Evolutionary conservation across 2,888 invertebrate species (phyloP).

Genomic region (Leucania comma): DNA sequence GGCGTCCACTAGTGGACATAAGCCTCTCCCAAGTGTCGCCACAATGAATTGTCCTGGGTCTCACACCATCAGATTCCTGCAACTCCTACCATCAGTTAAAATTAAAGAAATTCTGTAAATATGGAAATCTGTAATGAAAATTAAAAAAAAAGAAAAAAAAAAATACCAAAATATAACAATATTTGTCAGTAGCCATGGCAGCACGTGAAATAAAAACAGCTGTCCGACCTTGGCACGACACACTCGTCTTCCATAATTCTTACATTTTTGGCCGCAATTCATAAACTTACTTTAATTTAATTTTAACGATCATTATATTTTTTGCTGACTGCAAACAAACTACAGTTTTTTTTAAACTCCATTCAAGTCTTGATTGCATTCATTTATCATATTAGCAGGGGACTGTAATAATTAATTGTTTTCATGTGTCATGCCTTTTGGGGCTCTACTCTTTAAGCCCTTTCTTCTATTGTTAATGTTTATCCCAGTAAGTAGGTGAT

Average conservation of each 20-base stretch:
- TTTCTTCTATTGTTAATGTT: constrained; percentile 12
- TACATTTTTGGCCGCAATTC: constrained; percentile 35
- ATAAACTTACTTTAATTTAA: constrained; percentile 9
- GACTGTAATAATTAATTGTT: constrained; percentile 36
- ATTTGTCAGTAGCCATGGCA: constrained; percentile 25
- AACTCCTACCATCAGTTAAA: too few species aligned
- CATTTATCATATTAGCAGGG: constrained; percentile 15
- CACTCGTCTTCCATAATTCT: constrained; percentile 45
- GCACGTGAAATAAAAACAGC: constrained; percentile 56
- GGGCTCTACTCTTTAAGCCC: constrained; percentile 5
- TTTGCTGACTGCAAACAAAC: not conserved
- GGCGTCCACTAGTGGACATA: too few species aligned
- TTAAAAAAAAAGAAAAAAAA: constrained; percentile 18
- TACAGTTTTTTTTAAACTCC: not conserved
- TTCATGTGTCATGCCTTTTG: constrained; percentile 10
- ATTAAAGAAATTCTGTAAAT: not conserved
- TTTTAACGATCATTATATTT: constrained; percentile 17
- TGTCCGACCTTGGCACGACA: constrained; percentile 53
- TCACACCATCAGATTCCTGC: too few species aligned
- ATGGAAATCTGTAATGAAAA: not conserved
- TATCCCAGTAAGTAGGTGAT: not conserved
- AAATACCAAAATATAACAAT: constrained; percentile 22
- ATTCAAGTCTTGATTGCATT: constrained; percentile 6
- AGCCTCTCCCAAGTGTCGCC: too few species aligned
- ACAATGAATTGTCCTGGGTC: too few species aligned